Conservation (phyloP, 2,888 invertebrate genomes). For the Epinotia demarniana region DNA sequence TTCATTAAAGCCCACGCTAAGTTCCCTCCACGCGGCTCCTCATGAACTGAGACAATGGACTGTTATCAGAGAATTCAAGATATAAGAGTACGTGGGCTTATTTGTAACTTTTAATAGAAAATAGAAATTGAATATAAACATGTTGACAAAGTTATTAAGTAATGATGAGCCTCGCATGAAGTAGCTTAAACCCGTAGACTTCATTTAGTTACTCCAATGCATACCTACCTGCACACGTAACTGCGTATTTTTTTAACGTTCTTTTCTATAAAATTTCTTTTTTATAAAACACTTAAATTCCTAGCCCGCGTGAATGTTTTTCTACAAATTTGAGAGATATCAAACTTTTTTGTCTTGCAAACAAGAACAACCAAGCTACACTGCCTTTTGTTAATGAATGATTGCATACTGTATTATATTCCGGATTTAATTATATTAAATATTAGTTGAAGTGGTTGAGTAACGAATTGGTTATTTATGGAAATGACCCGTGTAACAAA, state of each 20-base stretch:
- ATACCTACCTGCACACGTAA: too few relatives aligned
- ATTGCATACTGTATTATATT: background rate
- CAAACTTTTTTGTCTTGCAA: background rate
- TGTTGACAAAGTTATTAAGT: constrained; percentile 1
- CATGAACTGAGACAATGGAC: constrained; percentile 62
- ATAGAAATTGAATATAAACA: constrained; percentile 2
- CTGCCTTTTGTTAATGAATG: background rate
- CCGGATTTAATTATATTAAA: too few relatives aligned
- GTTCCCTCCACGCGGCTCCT: constrained; percentile 53
- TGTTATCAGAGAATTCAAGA: constrained; percentile 63
- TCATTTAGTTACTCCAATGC: too few relatives aligned
- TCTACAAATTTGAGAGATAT: background rate
- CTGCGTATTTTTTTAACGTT: too few relatives aligned
- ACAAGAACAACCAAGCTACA: background rate
- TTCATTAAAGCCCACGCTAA: constrained; percentile 57
- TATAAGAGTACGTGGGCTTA: constrained; percentile 30
- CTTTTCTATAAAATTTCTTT: too few relatives aligned
- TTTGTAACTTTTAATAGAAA: constrained; percentile 33
- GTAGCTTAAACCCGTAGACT: too few relatives aligned
- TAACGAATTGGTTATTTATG: constrained; percentile 22
- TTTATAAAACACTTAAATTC: too few relatives aligned
- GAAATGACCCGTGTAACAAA: constrained; percentile 29
- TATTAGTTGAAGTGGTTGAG: constrained; percentile 3
- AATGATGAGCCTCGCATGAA: background rate
- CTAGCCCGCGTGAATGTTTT: too few relatives aligned